These are phyloP conservation scores for Drosophila pegasa DNA, from an alignment of 2,888 invertebrate genomes.

Conservation along the genomic window DNA sequence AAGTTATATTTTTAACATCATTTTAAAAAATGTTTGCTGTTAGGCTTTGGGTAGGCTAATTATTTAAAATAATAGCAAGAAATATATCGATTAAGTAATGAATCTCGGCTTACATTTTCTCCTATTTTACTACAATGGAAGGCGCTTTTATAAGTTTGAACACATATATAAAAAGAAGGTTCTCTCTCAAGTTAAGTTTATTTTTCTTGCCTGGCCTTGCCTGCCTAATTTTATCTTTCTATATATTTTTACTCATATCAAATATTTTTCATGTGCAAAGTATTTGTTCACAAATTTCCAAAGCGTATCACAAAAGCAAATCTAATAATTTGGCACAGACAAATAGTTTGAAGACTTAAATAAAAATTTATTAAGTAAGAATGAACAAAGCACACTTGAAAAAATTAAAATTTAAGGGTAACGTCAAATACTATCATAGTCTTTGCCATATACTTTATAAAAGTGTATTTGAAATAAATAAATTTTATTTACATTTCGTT, in stretches of 20 bases:
- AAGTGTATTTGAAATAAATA: neutral
- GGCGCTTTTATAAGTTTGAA: no score
- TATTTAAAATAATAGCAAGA: no score
- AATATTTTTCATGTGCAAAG: neutral
- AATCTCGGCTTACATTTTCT: no score
- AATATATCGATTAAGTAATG: no score
- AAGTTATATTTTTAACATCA: no score
- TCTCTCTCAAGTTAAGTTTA: no score
- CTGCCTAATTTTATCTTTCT: neutral
- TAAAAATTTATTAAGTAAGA: constrained; percentile 35
- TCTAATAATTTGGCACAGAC: neutral
- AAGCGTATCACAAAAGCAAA: neutral
- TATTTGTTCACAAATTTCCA: neutral
- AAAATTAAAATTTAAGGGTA: neutral
- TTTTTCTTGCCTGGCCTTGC: no score
- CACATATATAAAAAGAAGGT: no score
- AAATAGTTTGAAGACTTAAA: constrained; percentile 19
- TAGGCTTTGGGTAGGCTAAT: no score
- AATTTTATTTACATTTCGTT: neutral
- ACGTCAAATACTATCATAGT: neutral
- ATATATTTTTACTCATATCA: neutral
- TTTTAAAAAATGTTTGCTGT: no score
- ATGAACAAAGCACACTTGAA: constrained; percentile 5
- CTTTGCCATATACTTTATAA: no score
- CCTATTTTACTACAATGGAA: no score